A percentile compares a stretch with the other conserved stretches of the same genome.
Evolutionary conservation across 2,113 vertebrate genomes (phyloP).

Genomic region (Otis tarda): DNA sequence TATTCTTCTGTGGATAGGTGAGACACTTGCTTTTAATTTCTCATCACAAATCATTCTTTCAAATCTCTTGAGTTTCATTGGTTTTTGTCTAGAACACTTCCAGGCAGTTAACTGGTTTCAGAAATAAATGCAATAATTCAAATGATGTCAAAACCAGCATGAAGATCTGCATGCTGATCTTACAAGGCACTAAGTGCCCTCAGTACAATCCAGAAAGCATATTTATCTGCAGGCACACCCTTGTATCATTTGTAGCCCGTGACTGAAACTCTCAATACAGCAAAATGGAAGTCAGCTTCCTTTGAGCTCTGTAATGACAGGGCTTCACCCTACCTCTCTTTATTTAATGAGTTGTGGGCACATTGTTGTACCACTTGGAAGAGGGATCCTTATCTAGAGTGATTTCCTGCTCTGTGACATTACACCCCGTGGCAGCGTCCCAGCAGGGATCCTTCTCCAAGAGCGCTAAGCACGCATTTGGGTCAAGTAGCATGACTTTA

Average conservation of each 20-base stretch:
- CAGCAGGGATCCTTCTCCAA: background rate
- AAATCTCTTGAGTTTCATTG: background rate
- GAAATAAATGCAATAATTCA: slow-evolving; percentile 5
- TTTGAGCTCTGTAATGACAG: background rate
- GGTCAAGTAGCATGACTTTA: background rate
- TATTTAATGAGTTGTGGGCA: background rate
- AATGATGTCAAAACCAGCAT: background rate
- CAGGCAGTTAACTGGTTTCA: background rate
- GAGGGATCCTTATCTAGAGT: background rate
- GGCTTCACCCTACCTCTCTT: background rate
- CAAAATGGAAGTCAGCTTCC: background rate
- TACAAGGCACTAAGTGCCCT: background rate
- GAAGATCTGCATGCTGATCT: background rate
- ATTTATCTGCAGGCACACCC: background rate
- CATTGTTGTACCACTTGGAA: background rate
- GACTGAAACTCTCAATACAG: background rate
- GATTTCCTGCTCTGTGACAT: background rate
- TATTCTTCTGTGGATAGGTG: background rate
- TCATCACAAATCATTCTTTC: background rate
- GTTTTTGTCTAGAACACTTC: background rate
- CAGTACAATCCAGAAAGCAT: background rate
- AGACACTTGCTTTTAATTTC: background rate
- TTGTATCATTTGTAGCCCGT: rapidly evolving
- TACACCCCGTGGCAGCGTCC: background rate
- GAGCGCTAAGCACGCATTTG: rapidly evolving